Percentiles rank a stretch among this genome's conserved stretches.
phyloP scores from a whole-genome alignment of 1,140 invertebrate genomes.

The Musca vetustissima region DNA sequence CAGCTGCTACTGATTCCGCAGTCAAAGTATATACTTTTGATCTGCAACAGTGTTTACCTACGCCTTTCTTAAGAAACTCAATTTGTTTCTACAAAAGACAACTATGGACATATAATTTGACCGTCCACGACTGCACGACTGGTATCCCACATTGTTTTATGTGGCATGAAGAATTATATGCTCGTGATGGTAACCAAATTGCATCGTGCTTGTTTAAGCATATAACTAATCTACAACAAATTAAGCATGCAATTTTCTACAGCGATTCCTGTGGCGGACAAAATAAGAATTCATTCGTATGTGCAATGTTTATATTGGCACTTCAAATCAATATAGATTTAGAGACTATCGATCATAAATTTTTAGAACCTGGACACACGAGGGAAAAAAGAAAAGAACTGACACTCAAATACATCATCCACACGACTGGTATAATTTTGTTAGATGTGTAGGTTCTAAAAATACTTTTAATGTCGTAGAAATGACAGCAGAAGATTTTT shows the following conservation, averaged over 20 bases:
- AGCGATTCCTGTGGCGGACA: constrained; percentile 9
- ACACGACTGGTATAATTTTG: too few species aligned
- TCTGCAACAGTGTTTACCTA: too few species aligned
- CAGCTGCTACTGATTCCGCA: too few species aligned
- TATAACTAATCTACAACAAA: not conserved
- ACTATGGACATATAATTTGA: too few species aligned
- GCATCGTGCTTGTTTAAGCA: constrained; percentile 18
- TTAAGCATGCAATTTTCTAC: constrained; percentile 7
- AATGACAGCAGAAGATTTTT: not conserved
- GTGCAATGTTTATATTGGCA: constrained; percentile 18
- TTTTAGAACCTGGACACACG: constrained; percentile 16
- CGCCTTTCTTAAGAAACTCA: too few species aligned
- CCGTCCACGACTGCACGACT: too few species aligned
- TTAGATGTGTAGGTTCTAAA: too few species aligned
- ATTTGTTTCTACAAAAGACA: too few species aligned
- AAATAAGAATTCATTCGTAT: constrained; percentile 15
- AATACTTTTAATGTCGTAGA: not conserved
- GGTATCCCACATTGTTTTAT: too few species aligned
- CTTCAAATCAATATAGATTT: constrained; percentile 1
- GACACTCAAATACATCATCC: too few species aligned
- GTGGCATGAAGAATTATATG: too few species aligned
- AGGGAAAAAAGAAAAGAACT: not conserved
- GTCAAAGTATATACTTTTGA: too few species aligned
- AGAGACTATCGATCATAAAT: constrained; percentile 21
- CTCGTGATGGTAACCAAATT: constrained; percentile 12